Conservation (phyloP, 2,797 vertebrate species). For the Microctenopoma lineatum region DNA sequence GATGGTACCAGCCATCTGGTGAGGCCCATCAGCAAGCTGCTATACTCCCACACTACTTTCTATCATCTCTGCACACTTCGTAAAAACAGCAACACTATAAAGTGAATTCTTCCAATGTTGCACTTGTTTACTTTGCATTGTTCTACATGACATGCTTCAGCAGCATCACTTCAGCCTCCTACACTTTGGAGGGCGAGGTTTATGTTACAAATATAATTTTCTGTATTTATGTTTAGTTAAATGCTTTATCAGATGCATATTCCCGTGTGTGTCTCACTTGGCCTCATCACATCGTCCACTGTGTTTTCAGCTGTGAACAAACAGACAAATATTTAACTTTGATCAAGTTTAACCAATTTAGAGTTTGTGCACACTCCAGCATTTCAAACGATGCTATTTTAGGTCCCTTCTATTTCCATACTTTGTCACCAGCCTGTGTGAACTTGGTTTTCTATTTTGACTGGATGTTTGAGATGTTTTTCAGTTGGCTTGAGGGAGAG, state of each 20-base stretch:
- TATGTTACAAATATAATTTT: neutral
- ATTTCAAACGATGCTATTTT: slow-evolving; percentile 56
- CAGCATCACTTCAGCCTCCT: neutral
- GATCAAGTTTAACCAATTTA: slow-evolving; percentile 36
- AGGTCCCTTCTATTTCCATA: slow-evolving; percentile 57
- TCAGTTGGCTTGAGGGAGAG: neutral
- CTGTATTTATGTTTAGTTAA: neutral
- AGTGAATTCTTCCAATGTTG: neutral
- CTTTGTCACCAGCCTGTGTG: slow-evolving; percentile 32
- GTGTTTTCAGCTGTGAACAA: slow-evolving; percentile 26
- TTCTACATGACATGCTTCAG: neutral
- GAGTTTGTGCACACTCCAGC: slow-evolving; percentile 20
- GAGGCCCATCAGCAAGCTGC: slow-evolving; percentile 51
- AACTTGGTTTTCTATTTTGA: slow-evolving; percentile 42
- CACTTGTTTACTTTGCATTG: neutral
- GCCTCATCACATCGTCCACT: neutral
- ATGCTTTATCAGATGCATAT: neutral
- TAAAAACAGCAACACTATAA: slow-evolving; percentile 9
- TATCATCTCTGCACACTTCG: slow-evolving; percentile 33
- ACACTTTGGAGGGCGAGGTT: neutral
- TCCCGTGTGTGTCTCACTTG: slow-evolving; percentile 1
- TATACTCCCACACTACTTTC: slow-evolving; percentile 54
- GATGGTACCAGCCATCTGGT: slow-evolving; percentile 62
- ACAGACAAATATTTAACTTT: slow-evolving; percentile 30
- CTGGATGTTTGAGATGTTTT: slow-evolving; percentile 37